Percentiles rank a stretch among this genome's conserved stretches.
These are phyloP conservation scores for Neoascia interrupta DNA, from an alignment of 2,888 invertebrate genomes.

Conservation along the genomic window DNA sequence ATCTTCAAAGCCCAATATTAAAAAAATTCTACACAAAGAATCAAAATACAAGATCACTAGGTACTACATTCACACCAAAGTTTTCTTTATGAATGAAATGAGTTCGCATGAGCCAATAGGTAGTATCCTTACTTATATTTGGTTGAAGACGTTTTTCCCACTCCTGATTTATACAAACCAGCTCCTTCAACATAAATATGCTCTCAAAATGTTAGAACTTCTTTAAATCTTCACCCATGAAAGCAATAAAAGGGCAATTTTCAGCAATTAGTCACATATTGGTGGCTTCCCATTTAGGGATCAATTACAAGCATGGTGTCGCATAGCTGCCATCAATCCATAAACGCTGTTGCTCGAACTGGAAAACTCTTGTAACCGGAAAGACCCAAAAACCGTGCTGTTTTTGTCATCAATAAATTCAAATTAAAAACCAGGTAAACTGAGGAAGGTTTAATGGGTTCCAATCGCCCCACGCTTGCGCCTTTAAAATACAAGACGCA, in stretches of 20 bases:
- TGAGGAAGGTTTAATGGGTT: conserved; percentile 36
- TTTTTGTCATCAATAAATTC: conserved; percentile 59
- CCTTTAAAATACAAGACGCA: conserved; percentile 5
- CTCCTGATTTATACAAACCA: too few species aligned
- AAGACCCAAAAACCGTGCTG: background rate
- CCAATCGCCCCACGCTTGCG: conserved; percentile 53
- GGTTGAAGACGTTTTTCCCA: too few species aligned
- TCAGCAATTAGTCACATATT: conserved; percentile 59
- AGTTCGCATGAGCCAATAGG: too few species aligned
- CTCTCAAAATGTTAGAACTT: too few species aligned
- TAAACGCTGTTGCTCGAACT: conserved; percentile 41
- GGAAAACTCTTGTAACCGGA: background rate
- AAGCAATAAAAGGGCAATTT: conserved; percentile 43
- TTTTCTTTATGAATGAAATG: too few species aligned
- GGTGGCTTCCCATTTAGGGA: conserved; percentile 49
- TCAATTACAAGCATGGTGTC: conserved; percentile 48
- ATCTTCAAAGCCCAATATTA: too few species aligned
- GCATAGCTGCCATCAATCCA: conserved; percentile 49
- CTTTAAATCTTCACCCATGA: conserved; percentile 1
- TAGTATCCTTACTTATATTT: too few species aligned
- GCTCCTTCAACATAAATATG: too few species aligned
- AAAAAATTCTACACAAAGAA: too few species aligned
- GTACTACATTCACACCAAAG: too few species aligned
- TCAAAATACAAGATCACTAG: too few species aligned
- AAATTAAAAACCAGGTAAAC: conserved; percentile 65